phyloP scores from a whole-genome alignment of 2,797 vertebrate genomes.

The Enteromius paludinosus region DNA sequence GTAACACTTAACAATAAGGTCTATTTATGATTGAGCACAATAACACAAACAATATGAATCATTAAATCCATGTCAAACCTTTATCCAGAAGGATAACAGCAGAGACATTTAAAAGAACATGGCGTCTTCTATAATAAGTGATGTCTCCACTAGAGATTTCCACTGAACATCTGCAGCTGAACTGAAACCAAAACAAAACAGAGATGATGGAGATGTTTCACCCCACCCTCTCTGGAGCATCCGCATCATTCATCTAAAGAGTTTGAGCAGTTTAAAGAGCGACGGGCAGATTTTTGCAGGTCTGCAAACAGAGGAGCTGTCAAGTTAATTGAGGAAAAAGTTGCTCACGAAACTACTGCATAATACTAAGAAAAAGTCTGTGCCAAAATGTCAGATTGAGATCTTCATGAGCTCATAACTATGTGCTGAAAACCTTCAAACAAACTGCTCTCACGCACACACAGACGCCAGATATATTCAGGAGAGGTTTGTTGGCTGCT shows the following conservation, averaged over 20 bases:
- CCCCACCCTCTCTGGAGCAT: not conserved
- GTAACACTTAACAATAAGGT: not conserved
- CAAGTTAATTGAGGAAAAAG: slow-evolving; percentile 9
- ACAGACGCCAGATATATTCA: not conserved
- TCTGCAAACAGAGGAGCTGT: slow-evolving; percentile 13
- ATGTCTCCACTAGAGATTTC: not conserved
- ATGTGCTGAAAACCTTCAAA: slow-evolving; percentile 6
- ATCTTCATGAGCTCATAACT: not conserved
- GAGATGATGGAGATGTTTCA: slow-evolving; percentile 3
- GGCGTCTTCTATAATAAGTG: not conserved
- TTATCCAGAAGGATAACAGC: not conserved
- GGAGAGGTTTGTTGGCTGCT: not conserved
- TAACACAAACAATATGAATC: not conserved
- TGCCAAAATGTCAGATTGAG: slow-evolving; percentile 10
- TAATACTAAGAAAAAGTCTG: not conserved
- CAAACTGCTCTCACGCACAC: not conserved
- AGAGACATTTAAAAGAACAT: not conserved
- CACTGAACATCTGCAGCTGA: not conserved
- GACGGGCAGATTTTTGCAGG: not conserved
- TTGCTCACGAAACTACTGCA: not conserved
- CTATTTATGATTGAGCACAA: not conserved
- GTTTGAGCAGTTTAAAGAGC: not conserved
- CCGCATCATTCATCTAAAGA: slow-evolving; percentile 9
- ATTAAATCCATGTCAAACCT: not conserved
- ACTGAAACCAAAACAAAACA: not conserved